These are phyloP conservation scores for Corvus cornix DNA, from an alignment of 2,113 vertebrate genomes.

Conservation along the genomic window DNA sequence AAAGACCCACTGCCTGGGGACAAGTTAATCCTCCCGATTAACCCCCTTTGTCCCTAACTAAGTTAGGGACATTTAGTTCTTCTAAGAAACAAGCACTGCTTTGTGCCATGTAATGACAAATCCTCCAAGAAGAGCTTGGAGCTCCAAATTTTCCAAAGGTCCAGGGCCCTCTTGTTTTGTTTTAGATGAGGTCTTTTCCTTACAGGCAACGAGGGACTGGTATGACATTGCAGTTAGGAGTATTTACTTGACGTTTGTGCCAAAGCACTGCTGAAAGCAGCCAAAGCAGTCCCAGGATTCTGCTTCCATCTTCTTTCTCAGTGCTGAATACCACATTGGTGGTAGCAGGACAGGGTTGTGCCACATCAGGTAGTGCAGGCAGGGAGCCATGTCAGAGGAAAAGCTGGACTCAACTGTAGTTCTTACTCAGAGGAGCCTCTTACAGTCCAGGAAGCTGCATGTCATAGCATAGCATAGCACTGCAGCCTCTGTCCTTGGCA, in stretches of 20 bases:
- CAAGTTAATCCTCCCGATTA: not conserved
- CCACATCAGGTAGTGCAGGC: not conserved
- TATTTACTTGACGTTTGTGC: not conserved
- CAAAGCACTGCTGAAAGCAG: not conserved
- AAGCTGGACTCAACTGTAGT: not conserved
- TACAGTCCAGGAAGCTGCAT: accelerated
- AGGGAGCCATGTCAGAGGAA: not conserved
- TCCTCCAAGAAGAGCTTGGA: not conserved
- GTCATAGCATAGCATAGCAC: accelerated
- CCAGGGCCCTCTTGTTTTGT: not conserved
- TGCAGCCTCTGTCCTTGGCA: not conserved
- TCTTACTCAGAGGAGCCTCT: accelerated
- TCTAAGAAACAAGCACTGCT: not conserved
- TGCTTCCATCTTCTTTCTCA: not conserved
- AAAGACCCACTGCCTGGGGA: not conserved
- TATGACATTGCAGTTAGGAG: not conserved
- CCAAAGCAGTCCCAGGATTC: not conserved
- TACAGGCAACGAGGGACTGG: accelerated
- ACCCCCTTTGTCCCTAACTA: not conserved
- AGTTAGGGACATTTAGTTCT: not conserved
- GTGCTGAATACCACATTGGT: not conserved
- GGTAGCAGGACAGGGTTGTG: not conserved
- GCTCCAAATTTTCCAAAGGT: not conserved
- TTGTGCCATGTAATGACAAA: not conserved
- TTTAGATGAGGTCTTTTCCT: not conserved